These are phyloP conservation scores for Listronotus bonariensis DNA, from an alignment of 1,140 invertebrate species.

Conservation along the genomic window DNA sequence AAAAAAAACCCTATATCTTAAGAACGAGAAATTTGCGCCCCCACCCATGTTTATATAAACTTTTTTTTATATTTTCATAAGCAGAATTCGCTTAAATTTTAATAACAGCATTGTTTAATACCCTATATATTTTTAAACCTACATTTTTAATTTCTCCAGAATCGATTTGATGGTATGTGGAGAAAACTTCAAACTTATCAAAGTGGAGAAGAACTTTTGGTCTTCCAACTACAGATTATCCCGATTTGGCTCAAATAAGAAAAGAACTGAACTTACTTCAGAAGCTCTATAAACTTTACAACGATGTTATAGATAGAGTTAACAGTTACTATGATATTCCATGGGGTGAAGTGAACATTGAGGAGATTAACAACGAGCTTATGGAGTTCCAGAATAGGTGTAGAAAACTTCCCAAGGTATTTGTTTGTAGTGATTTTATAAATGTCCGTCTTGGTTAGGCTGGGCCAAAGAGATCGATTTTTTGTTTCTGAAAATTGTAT, in stretches of 20 bases:
- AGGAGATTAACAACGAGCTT: conserved; percentile 95
- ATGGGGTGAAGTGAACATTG: conserved; percentile 95
- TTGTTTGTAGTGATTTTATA: neutral
- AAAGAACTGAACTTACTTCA: conserved; percentile 96
- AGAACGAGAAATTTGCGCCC: no score
- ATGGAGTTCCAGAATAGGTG: conserved; percentile 97
- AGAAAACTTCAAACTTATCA: conserved; percentile 89
- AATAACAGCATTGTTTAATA: neutral
- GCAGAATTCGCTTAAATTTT: neutral
- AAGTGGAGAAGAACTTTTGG: conserved; percentile 94
- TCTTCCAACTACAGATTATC: conserved; percentile 86
- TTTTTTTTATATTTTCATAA: no score
- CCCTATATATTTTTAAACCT: neutral
- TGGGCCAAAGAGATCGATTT: no score
- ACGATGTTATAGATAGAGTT: conserved; percentile 94
- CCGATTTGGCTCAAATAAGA: conserved; percentile 86
- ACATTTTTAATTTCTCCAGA: conserved; percentile 59
- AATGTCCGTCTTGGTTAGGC: no score
- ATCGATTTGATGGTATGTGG: conserved; percentile 95
- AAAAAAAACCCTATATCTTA: no score
- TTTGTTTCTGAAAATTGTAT: no score
- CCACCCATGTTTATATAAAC: no score
- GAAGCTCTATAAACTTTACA: conserved; percentile 94
- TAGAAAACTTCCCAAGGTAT: conserved; percentile 83
- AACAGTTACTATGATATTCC: conserved; percentile 96